Evolutionary conservation across 2,888 invertebrate species (phyloP), one percentile per base, ranked within the genome.

Genomic region (Cephus rjabovi): DNA sequence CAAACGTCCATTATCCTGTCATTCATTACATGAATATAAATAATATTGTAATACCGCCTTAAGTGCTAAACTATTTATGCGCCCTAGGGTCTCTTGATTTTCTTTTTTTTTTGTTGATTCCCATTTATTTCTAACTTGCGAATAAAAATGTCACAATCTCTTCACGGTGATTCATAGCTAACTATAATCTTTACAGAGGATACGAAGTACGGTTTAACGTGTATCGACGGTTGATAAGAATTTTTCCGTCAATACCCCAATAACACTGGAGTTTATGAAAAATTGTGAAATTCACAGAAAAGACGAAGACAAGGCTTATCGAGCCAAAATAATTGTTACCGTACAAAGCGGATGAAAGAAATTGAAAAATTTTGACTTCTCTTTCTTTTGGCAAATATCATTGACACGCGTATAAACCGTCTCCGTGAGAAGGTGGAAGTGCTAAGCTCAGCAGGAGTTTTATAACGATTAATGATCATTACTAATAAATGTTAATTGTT

Each of bases 11-110:
- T 74, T 34, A 34, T 74, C 33, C n/a, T 34, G 74, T 35, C 83
- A 82, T 87, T 89, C 86, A 88, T 89, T 89, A 89, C 85, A 89
- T 86, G 89, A 89, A 88, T 89, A 90, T 88, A 90, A 91, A 91
- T 90, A 90, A 89, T 89, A 88, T 87, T 86, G 85, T 86, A 87
- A 89, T 90, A 88, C 86, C 89, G 89, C 89, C 89, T 90, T 90
- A 90, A 40, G 40, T 40, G 15, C 40, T 82, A 88, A 89, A 86
- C 88, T 89, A 89, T 85, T 83, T 84, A 83, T 83, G 40, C 40
- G 40, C 40, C 40, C 40, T 40, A 40, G 40, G 40, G 40, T 40
- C 15, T 40, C 40, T 40, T 40, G 15, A 40, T 40, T 40, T 40
- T 37, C 12, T 81, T 78, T 80, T 80, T 81, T 79, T 80, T 78